These are phyloP conservation scores for Protosalanx chinensis DNA, from an alignment of 2,797 vertebrate species.

Conservation along the genomic window DNA sequence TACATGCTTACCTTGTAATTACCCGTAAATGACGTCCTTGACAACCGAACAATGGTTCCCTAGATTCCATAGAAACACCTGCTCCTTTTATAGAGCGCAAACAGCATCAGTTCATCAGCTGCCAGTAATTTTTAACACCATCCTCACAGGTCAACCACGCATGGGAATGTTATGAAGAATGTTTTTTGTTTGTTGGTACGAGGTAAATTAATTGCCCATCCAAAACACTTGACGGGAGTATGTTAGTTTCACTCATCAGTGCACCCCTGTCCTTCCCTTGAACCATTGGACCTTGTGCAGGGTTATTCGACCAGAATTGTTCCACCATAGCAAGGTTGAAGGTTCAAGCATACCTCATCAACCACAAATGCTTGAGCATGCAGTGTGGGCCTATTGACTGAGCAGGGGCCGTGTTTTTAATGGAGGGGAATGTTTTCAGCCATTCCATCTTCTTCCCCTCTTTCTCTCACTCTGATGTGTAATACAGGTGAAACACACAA, in stretches of 20 bases:
- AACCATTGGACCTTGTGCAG: constrained; percentile 8
- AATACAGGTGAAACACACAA: not conserved
- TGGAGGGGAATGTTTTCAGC: constrained; percentile 3
- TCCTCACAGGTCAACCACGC: not conserved
- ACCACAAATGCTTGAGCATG: constrained; percentile 2
- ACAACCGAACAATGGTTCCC: not conserved
- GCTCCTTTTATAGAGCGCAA: not conserved
- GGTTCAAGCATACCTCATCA: constrained; percentile 9
- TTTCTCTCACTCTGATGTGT: not conserved
- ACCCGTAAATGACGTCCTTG: not conserved
- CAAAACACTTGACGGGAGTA: constrained; percentile 1
- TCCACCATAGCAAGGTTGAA: not conserved
- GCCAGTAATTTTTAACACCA: not conserved
- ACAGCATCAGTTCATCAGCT: not conserved
- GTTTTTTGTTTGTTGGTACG: not conserved
- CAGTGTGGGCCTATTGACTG: not conserved
- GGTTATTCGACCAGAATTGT: not conserved
- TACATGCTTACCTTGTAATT: constrained; percentile 1
- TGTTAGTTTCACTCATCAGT: not conserved
- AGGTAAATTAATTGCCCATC: not conserved
- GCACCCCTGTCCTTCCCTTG: constrained; percentile 3
- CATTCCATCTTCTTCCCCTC: not conserved
- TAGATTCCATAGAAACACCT: not conserved
- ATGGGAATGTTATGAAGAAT: not conserved
- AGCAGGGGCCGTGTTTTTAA: not conserved